Evolutionary conservation across 2,888 invertebrate genomes (phyloP).

Genomic region (Agriotes lineatus): DNA sequence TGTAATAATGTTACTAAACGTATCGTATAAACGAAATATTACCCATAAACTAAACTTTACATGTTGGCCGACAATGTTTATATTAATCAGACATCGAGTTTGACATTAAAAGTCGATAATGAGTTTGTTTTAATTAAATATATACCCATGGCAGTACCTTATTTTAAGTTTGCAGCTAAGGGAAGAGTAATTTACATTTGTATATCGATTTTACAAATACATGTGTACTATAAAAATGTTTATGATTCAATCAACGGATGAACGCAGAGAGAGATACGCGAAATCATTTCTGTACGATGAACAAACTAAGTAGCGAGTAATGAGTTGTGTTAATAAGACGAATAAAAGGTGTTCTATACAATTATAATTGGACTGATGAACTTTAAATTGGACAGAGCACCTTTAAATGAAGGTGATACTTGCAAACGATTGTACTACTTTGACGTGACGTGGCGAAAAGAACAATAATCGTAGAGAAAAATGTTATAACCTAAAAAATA

Average conservation of each 20-base stretch:
- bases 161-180: slow-evolving; percentile 49
- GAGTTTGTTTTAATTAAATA: slow-evolving; percentile 44
- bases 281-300: slow-evolving; percentile 32
- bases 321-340: slow-evolving; percentile 34
- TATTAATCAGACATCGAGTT: slow-evolving; percentile 57
- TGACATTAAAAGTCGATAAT: slow-evolving; percentile 52
- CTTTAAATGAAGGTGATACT: slow-evolving; percentile 41
- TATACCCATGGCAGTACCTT: slow-evolving; percentile 51
- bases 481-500: slow-evolving; percentile 3
- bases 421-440: slow-evolving; percentile 26
- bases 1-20: slow-evolving; percentile 56
- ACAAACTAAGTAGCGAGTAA: slow-evolving; percentile 35
- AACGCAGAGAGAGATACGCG: slow-evolving; percentile 31
- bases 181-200: slow-evolving; percentile 49
- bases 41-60: slow-evolving; percentile 54
- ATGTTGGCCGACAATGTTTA: slow-evolving; percentile 54
- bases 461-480: slow-evolving; percentile 13
- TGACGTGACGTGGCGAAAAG: slow-evolving; percentile 19
- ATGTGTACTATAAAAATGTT: slow-evolving; percentile 46
- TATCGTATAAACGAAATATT: slow-evolving; percentile 53
- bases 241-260: slow-evolving; percentile 35
- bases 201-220: slow-evolving; percentile 47
- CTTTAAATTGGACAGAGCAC: slow-evolving; percentile 43
- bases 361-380: slow-evolving; percentile 40
- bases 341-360: slow-evolving; percentile 42